Evolutionary conservation across 2,113 vertebrate species (phyloP).

Genomic region (Oreochromis aureus): DNA sequence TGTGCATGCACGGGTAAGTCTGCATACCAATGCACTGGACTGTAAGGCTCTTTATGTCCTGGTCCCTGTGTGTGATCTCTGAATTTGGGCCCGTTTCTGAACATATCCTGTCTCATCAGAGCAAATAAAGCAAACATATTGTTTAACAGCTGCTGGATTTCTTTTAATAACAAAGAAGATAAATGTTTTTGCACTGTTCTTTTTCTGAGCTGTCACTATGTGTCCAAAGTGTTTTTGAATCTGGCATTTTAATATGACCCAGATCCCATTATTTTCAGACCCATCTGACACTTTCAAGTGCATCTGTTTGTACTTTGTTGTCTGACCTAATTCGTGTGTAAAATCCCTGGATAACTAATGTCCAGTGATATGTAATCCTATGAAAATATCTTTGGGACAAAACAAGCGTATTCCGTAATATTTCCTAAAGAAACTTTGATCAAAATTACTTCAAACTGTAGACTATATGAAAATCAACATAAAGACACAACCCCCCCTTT

Average conservation of each 20-base stretch:
- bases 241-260: conserved; percentile 25
- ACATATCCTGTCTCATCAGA: background rate
- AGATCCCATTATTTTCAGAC: conserved; percentile 16
- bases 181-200: background rate
- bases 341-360: background rate
- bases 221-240: background rate
- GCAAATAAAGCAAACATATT: background rate
- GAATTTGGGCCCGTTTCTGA: background rate
- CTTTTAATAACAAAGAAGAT: background rate
- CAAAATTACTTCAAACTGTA: background rate
- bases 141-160: background rate
- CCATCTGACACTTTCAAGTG: conserved; percentile 5
- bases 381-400: background rate
- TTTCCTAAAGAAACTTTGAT: background rate
- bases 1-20: background rate
- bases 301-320: conserved; percentile 15
- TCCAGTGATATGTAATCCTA: background rate
- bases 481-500: background rate
- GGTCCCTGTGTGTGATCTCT: conserved; percentile 1
- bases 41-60: conserved; percentile 12
- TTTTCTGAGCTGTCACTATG: background rate
- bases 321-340: conserved; percentile 4
- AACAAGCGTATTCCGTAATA: background rate
- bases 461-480: background rate
- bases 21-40: conserved; percentile 42